phyloP scores from a whole-genome alignment of 1,140 invertebrate species.

The Xylocopa sonorina region DNA sequence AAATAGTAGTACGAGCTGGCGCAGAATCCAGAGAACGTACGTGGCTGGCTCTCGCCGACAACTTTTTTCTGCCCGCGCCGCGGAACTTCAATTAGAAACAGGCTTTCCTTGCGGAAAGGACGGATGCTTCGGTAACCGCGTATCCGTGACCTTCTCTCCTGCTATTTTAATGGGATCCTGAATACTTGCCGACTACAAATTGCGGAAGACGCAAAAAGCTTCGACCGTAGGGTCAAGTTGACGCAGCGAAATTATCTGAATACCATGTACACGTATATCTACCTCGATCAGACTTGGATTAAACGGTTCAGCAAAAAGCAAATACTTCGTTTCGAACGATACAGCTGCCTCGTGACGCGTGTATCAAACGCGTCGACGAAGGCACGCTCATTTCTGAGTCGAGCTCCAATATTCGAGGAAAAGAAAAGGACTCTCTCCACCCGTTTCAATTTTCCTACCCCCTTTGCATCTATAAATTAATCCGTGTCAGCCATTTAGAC shows the following conservation, averaged over 20 bases:
- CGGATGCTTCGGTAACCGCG: neutral
- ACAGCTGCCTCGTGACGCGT: no score
- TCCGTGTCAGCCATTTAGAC: constrained; percentile 16
- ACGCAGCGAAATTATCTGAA: no score
- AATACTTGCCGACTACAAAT: neutral
- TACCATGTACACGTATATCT: no score
- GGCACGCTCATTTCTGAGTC: neutral
- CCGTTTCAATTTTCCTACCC: no score
- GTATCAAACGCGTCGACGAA: neutral
- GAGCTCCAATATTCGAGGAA: neutral
- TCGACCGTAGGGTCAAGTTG: no score
- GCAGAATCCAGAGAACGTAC: constrained; percentile 22
- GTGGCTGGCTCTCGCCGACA: neutral
- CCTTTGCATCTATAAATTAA: constrained; percentile 48
- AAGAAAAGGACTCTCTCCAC: neutral
- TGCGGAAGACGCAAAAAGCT: neutral
- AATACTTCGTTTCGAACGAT: no score
- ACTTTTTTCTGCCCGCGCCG: neutral
- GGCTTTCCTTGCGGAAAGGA: neutral
- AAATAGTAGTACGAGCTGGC: constrained; percentile 54
- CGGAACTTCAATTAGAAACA: neutral
- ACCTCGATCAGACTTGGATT: no score
- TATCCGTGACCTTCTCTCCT: no score
- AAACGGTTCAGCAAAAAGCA: no score
- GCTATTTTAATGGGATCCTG: neutral